phyloP scores from a whole-genome alignment of 2,113 vertebrate genomes.

The Asarcornis scutulata region DNA sequence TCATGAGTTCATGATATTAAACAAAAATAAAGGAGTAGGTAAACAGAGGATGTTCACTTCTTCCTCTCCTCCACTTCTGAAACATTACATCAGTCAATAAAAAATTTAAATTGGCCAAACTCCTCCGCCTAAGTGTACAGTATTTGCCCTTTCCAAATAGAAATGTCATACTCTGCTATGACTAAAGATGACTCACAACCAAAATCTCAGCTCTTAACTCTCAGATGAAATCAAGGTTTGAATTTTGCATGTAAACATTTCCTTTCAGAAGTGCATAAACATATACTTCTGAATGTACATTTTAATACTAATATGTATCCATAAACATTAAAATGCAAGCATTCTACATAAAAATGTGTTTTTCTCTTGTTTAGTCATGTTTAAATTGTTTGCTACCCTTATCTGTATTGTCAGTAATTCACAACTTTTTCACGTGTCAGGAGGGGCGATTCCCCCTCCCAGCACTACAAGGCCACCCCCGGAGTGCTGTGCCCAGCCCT shows the following conservation, averaged over 20 bases:
- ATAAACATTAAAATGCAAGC: no score
- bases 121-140: background rate
- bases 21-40: background rate
- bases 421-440: accelerated
- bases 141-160: background rate
- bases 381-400: background rate
- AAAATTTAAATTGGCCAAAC: background rate
- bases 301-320: no score
- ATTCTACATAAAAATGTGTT: background rate
- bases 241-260: background rate
- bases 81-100: background rate
- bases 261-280: background rate
- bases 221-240: background rate
- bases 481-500: background rate
- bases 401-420: accelerated
- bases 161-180: background rate
- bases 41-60: background rate
- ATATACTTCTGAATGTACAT: accelerated
- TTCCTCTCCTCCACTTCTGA: background rate
- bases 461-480: background rate
- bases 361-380: accelerated
- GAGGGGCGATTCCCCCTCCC: background rate
- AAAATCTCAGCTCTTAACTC: background rate
- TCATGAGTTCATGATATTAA: background rate
- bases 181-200: background rate